Conservation (phyloP, 2,888 invertebrate genomes). For the Temnothorax unifasciatus region DNA sequence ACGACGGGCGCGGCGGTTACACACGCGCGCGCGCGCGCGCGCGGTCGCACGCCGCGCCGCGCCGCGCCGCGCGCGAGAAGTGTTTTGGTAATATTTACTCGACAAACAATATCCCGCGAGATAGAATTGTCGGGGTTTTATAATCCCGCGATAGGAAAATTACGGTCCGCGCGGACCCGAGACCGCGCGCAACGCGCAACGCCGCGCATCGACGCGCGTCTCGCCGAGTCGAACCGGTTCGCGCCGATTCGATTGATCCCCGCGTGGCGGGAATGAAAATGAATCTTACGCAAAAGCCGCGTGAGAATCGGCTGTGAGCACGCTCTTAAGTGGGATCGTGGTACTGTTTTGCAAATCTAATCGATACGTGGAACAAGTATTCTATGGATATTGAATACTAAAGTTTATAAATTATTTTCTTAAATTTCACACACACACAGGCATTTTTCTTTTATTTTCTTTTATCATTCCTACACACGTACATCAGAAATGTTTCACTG, state of each 20-base stretch:
- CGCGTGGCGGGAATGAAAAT: conserved; percentile 13
- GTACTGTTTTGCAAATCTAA: neutral
- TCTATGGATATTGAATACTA: neutral
- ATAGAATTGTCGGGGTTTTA: conserved; percentile 64
- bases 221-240: conserved; percentile 31
- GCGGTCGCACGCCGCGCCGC: conserved; percentile 34
- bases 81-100: conserved; percentile 66
- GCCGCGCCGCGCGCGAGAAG: conserved; percentile 23
- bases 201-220: neutral
- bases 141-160: conserved; percentile 56
- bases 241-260: conserved; percentile 20
- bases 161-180: conserved; percentile 32
- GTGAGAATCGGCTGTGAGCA: conserved; percentile 1
- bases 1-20: conserved; percentile 1
- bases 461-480: too few species aligned
- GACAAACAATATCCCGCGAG: conserved; percentile 68
- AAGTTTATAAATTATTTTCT: neutral
- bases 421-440: neutral
- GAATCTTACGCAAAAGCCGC: conserved; percentile 14
- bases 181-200: neutral
- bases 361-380: neutral
- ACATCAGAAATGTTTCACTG: neutral
- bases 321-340: neutral
- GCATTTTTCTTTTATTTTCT: neutral
- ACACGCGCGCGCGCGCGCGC: conserved; percentile 42